Base-by-base conservation (phyloP, 2,797 vertebrate genomes). In the Falco novaeseelandiae region DNA sequence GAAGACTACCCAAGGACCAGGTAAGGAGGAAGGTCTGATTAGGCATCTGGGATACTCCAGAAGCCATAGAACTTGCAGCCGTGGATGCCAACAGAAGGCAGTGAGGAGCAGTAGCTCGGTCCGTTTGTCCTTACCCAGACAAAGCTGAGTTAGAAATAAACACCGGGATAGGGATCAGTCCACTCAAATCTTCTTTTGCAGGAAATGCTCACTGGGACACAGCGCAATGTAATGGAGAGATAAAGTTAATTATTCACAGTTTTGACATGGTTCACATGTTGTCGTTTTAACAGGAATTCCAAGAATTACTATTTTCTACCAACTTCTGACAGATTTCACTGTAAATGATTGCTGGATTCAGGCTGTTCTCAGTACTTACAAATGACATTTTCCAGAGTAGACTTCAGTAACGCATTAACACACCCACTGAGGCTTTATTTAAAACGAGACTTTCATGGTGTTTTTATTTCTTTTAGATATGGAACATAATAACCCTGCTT, bases 401-500 rank as follows among this genome's bases (percentile, higher is more conserved):
- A 67, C 79, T 96, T 77, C 18, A 58, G 83, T 49, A 87, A 63
- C 59, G 29, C 52, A 17, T 67, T 89, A 80, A 77, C 90, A 90
- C 91, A 57, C 83, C 92, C 90, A 90, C 88, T 5, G 2, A 59
- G 74, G 61, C 84, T 65, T 74, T 63, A 3, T 63, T 71, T 67
- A 3, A 55, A 65, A 67, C 2, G 29, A 85, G 46, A 48, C 54
- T 87, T 77, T 48, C 32, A 3, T 23, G 63, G 54, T 83, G 88
- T 66, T 72, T 93, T 63, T 83, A 32, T 94, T 52, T 78, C 26
- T 95, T 76, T 59, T 66, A 99, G 99, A 99, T 87, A 97, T 99
- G 98, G 99, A 99, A 91, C 99, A 99, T 71, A 99, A 99, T 73
- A 99, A 99, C 97, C 99, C 99, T 0, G 99, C 99, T 9, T 98